Percentiles rank a stretch among this genome's conserved stretches.
These are phyloP conservation scores for silkworm (Bombyx mori) DNA, from an alignment of 1,140 invertebrate species.

Conservation along the genomic window ASM3026992v2 NC_085109.1:9697501-9698000, in stretches of 20 bases:
- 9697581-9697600: constrained; percentile 64
- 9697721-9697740: constrained; percentile 73
- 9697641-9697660: constrained; percentile 60
- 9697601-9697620: constrained; percentile 36
- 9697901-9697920: too few relatives aligned
- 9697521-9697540: constrained; percentile 58
- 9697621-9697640: constrained; percentile 61
- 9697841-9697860: constrained; percentile 26
- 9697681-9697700: constrained; percentile 72
- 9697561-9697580: constrained; percentile 65
- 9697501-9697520: constrained; percentile 40
- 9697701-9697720: constrained; percentile 74
- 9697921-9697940: too few relatives aligned
- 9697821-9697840: constrained; percentile 22
- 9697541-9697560: constrained; percentile 65
- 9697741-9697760: constrained; percentile 65
- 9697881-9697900: too few relatives aligned
- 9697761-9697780: constrained; percentile 32
- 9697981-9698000: too few relatives aligned
- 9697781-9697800: constrained; percentile 52
- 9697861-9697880: background rate
- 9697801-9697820: constrained; percentile 63
- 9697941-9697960: too few relatives aligned
- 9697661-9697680: constrained; percentile 68
- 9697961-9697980: too few relatives aligned